Evolutionary conservation across 2,888 invertebrate species (phyloP), one percentile per base, ranked within the genome.

Genomic region (Parelbella ahira): DNA sequence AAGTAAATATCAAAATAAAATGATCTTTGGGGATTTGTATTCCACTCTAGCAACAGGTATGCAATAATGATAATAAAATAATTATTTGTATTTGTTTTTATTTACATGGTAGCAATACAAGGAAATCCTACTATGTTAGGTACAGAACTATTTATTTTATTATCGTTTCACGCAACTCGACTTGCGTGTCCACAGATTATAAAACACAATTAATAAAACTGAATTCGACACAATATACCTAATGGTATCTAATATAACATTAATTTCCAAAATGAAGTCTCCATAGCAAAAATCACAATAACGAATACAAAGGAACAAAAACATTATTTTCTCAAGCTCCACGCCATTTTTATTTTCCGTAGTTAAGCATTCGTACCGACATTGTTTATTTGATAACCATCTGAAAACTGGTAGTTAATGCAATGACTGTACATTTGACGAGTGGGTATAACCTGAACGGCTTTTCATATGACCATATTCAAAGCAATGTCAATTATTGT

Each of bases 321-420:
- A 15, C 34, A 19, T n/a, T n/a, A 30, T 37, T 47, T 54, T 54
- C 54, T 36, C 51, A 59, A 50, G 51, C 45, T 54, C n/a, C n/a
- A 55, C 54, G 57, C 62, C 54, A 61, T 52, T 54, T 58, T 52
- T 46, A 54, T 52, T 45, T 49, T 41, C 41, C 32, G 41, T 19
- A 33, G 33, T 41, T 39, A 23, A 43, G 27, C 44, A 53, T 47
- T 52, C 38, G 49, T 61, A 56, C 45, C 44, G 33, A 60, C 67
- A 70, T 75, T 77, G 74, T 77, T 66, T 66, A 69, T 68, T 58
- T 62, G 77, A 79, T 77, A 71, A 63, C 56, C 47, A 78, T 78
- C 76, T 71, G 47, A 52, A 58, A 57, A 60, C 53, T 51, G 58
- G 34, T 37, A 45, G 58, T 61, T 51, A 62, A 68, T 65, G 18